These are phyloP conservation scores for Tetropium fuscum DNA, from an alignment of 2,888 invertebrate species.

Conservation along the genomic window DNA sequence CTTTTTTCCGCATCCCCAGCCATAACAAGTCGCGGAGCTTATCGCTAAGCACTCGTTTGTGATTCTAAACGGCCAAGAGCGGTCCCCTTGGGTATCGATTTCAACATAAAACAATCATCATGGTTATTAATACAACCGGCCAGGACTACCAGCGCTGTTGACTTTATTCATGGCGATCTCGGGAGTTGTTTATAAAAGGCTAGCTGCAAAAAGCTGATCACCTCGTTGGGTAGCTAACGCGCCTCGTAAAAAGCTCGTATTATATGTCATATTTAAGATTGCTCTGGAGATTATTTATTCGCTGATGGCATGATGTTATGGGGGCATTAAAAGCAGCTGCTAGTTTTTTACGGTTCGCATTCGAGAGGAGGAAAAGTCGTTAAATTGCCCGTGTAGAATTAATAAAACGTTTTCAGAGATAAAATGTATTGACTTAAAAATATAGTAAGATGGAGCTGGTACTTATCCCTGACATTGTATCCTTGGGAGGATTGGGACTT, in stretches of 20 bases:
- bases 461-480: too few species aligned
- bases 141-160: slow-evolving; percentile 7
- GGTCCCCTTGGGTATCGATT: neutral
- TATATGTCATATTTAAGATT: slow-evolving; percentile 20
- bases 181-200: slow-evolving; percentile 25
- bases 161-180: slow-evolving; percentile 13
- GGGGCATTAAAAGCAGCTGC: neutral
- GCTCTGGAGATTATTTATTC: slow-evolving; percentile 11
- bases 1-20: slow-evolving; percentile 6
- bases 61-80: neutral
- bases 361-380: neutral
- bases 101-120: slow-evolving; percentile 7
- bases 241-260: slow-evolving; percentile 12
- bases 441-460: too few species aligned
- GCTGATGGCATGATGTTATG: slow-evolving; percentile 1
- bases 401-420: neutral
- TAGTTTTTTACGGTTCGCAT: slow-evolving; percentile 11
- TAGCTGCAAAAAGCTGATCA: slow-evolving; percentile 17
- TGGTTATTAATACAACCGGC: slow-evolving; percentile 2
- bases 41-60: neutral
- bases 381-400: slow-evolving; percentile 1
- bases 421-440: neutral
- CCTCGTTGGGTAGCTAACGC: slow-evolving; percentile 10
- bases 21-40: neutral
- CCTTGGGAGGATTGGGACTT: too few species aligned